Evolutionary conservation across 2,888 invertebrate species (phyloP).

Genomic region (Melanostoma mellinum): DNA sequence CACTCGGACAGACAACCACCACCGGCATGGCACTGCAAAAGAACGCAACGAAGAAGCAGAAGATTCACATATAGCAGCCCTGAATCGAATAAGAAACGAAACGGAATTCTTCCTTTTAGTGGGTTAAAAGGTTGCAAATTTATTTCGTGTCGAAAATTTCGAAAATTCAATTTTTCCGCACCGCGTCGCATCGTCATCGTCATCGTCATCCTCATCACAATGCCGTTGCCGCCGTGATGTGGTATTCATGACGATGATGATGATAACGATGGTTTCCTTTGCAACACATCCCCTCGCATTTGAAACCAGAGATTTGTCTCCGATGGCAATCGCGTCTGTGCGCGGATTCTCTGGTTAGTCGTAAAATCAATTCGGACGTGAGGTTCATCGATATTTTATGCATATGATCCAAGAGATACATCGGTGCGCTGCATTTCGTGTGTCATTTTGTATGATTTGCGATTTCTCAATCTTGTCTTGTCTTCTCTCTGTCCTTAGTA

Average conservation of each 20-base stretch:
- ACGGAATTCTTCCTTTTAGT: constrained; percentile 50
- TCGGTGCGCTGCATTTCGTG: constrained; percentile 44
- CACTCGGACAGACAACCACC: background rate
- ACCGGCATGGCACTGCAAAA: background rate
- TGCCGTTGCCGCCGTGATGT: constrained; percentile 4
- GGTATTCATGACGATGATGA: constrained; percentile 21
- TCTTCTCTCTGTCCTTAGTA: constrained; percentile 23
- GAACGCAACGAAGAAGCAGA: background rate
- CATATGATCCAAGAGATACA: constrained; percentile 50
- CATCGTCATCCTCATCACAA: background rate
- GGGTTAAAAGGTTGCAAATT: constrained; percentile 73
- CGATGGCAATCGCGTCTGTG: constrained; percentile 32
- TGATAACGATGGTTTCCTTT: constrained; percentile 37
- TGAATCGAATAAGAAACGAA: background rate
- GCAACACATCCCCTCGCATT: background rate
- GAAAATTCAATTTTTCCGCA: constrained; percentile 65
- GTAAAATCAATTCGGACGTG: constrained; percentile 73
- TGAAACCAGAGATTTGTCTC: constrained; percentile 58
- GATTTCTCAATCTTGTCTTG: constrained; percentile 70
- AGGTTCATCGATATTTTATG: constrained; percentile 70
- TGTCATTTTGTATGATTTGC: constrained; percentile 72
- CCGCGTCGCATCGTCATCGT: constrained; percentile 37
- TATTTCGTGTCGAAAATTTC: constrained; percentile 70
- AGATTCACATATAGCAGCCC: constrained; percentile 42
- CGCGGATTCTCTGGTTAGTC: constrained; percentile 56